A percentile compares a stretch with the other conserved stretches of the same genome.
Evolutionary conservation across 2,113 vertebrate species (phyloP).

Genomic region (Poecile atricapillus): DNA sequence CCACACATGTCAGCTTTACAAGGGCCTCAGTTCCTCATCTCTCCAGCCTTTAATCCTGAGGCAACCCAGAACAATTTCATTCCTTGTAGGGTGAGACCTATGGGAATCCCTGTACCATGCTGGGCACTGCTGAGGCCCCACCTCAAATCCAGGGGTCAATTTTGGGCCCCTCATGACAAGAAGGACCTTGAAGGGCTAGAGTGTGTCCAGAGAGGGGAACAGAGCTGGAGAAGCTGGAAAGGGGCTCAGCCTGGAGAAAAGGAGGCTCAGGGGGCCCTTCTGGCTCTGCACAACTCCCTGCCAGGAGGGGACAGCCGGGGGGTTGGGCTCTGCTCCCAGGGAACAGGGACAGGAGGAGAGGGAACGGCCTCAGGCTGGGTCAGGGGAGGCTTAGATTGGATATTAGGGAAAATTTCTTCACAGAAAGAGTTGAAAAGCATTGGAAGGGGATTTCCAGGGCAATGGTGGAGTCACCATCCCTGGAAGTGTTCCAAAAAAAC

Average conservation of each 20-base stretch:
- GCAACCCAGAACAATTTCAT: not conserved
- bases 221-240: not conserved
- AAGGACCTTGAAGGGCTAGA: not conserved
- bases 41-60: not conserved
- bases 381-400: not conserved
- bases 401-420: not conserved
- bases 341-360: not conserved
- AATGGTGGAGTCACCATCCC: not conserved
- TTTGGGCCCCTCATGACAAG: not conserved
- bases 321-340: not conserved
- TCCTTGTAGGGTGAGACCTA: not conserved
- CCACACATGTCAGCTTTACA: not conserved
- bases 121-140: not conserved
- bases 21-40: not conserved
- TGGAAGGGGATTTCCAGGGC: not conserved
- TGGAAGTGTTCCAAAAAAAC: not conserved
- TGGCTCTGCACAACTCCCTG: not conserved
- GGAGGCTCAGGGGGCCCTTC: not conserved
- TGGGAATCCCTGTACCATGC: not conserved
- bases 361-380: fast-evolving
- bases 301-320: not conserved
- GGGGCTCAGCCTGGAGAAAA: not conserved
- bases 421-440: fast-evolving
- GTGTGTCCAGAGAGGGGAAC: fast-evolving
- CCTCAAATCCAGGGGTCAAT: not conserved